Evolutionary conservation across 2,888 invertebrate species (phyloP), one percentile per base, ranked within the genome.

Genomic region (Drosophila subsilvestris): DNA sequence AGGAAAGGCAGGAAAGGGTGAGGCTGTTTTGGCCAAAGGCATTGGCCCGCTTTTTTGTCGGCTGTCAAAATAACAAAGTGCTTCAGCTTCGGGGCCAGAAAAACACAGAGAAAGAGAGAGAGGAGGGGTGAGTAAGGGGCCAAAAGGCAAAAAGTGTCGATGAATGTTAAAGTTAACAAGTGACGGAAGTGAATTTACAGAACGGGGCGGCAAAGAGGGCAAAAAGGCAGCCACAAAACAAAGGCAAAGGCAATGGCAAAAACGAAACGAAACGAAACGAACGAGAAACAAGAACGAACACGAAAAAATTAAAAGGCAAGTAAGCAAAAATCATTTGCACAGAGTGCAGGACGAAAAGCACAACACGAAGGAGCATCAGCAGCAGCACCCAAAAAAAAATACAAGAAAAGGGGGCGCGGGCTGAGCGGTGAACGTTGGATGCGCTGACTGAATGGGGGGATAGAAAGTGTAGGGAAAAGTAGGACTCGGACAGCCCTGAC

Each of bases 121-220:
- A 20, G 42, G 49, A 63, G 59, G 25, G 7, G 22, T n/a, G 48
- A 9, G 7, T n/a, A 2, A 2, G 42, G 12, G 17, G 62, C 66
- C 66, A 60, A 61, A 80, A 56, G 63, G 67, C 70, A 78, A 79
- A 78, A 80, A 82, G 79, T 78, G 88, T 85, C 85, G 83, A 85
- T 81, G 88, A 80, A 76, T 87, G 88, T 85, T 75, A 87, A 81
- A 81, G 82, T 85, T 85, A 80, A 87, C 86, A 87, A 81, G 88
- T 85, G 86, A 85, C 82, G 88, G 88, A 81, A 81, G 85, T 81
- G 71, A 86, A 83, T 80, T 86, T 83, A 70, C 85, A 53, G 69
- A 54, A 72, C 55, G 56, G 29, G 10, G 2, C 29, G 32, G 5
- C 12, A 5, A 5, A 12, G 12, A 14, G 12, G 32, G 59, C 59